Evolutionary conservation across 2,113 vertebrate species (phyloP).

Genomic region (Varanus komodoensis): DNA sequence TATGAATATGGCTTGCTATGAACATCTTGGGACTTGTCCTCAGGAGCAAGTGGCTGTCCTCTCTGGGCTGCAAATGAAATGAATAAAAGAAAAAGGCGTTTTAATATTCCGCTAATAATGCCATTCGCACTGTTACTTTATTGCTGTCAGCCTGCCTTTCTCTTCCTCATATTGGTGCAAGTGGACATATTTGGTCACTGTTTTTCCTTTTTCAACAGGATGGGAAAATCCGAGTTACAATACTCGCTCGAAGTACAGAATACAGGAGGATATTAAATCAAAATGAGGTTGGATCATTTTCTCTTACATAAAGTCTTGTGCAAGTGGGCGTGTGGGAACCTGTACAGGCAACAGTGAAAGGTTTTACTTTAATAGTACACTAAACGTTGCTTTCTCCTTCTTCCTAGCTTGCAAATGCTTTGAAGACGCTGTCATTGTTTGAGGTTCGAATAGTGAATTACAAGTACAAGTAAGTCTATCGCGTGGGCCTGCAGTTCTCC

Average conservation of each 20-base stretch:
- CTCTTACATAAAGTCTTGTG: slow-evolving; percentile 1
- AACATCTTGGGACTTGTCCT: not conserved
- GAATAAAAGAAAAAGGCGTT: slow-evolving; percentile 11
- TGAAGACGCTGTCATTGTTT: slow-evolving; percentile 90
- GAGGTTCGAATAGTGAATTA: slow-evolving; percentile 95
- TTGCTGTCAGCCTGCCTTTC: slow-evolving; percentile 32
- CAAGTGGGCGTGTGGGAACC: not conserved
- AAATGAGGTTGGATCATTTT: slow-evolving; percentile 84
- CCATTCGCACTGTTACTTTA: slow-evolving; percentile 26
- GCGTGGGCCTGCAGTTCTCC: not conserved
- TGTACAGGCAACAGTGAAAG: not conserved
- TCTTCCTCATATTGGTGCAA: not conserved
- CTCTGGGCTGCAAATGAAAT: not conserved
- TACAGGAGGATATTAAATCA: slow-evolving; percentile 95
- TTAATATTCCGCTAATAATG: slow-evolving; percentile 21
- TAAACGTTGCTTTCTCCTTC: slow-evolving; percentile 49
- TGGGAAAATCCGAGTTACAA: slow-evolving; percentile 92
- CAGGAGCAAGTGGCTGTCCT: not conserved
- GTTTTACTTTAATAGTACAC: slow-evolving; percentile 23
- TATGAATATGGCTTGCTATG: not conserved
- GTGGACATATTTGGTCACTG: slow-evolving; percentile 26
- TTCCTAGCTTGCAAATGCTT: slow-evolving; percentile 88
- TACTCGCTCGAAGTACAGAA: slow-evolving; percentile 94
- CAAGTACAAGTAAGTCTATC: slow-evolving; percentile 91
- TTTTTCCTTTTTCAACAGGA: slow-evolving; percentile 79